phyloP scores from a whole-genome alignment of 1,140 invertebrate species.

The Melanaphis sacchari region DNA sequence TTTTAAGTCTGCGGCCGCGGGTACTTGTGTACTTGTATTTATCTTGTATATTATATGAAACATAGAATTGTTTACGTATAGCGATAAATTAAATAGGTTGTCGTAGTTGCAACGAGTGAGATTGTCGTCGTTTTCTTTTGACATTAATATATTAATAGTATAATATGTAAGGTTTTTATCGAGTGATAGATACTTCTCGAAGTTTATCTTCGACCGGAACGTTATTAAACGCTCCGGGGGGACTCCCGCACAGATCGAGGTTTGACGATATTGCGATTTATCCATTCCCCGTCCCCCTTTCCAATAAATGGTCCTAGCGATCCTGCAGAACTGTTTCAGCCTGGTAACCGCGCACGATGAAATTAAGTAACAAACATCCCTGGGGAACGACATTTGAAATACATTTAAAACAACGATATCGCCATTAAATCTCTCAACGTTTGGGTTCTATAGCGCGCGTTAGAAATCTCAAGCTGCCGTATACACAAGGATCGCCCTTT shows the following conservation, averaged over 20 bases:
- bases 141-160: background rate
- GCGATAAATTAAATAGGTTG: background rate
- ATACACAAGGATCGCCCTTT: background rate
- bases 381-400: background rate
- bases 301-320: background rate
- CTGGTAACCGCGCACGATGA: background rate
- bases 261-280: background rate
- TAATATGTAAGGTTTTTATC: background rate
- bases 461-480: background rate
- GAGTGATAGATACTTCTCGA: too few relatives aligned
- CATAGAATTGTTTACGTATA: background rate
- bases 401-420: background rate
- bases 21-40: background rate
- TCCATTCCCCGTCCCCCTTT: too few relatives aligned
- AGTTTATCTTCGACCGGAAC: too few relatives aligned
- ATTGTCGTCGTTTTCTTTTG: background rate
- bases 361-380: background rate
- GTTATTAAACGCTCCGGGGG: background rate
- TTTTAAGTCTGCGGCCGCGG: background rate
- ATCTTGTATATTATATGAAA: background rate
- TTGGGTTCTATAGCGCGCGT: background rate
- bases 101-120: background rate
- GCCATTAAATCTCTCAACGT: background rate
- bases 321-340: background rate
- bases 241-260: too few relatives aligned